Evolutionary conservation across 2,113 vertebrate genomes (phyloP).

Genomic region (Clarias batrachus): DNA sequence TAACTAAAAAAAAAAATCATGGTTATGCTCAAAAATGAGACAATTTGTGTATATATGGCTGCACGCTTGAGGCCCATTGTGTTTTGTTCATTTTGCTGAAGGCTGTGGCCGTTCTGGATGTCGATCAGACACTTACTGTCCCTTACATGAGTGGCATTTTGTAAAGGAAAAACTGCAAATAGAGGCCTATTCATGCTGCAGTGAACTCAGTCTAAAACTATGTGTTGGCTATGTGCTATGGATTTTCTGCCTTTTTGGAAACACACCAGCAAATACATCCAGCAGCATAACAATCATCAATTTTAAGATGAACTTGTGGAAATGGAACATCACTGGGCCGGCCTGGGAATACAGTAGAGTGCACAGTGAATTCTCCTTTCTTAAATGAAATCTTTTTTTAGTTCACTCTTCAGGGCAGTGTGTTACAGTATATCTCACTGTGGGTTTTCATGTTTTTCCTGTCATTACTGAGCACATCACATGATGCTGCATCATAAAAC

Average conservation of each 20-base stretch:
- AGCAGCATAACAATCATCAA: neutral
- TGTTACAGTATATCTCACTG: neutral
- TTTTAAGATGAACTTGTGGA: neutral
- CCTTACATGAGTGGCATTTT: neutral
- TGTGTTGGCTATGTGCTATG: neutral
- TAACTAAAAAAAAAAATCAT: too few relatives aligned
- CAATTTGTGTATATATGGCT: too few relatives aligned
- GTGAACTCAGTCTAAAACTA: neutral
- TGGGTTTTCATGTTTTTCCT: neutral
- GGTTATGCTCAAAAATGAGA: too few relatives aligned
- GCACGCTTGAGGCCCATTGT: too few relatives aligned
- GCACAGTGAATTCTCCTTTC: neutral
- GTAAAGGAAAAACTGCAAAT: neutral
- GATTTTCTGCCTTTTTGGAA: neutral
- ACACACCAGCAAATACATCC: neutral
- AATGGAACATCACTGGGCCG: neutral
- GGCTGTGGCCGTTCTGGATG: neutral
- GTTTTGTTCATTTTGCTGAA: neutral
- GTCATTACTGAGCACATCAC: neutral
- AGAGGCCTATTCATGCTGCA: neutral
- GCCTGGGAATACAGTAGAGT: neutral
- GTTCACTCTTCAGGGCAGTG: neutral
- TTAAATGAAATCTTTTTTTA: neutral
- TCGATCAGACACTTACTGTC: neutral
- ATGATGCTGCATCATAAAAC: neutral